Base-by-base conservation (phyloP, 2,113 vertebrate genomes). In the Boulengeromyrus knoepffleri region DNA sequence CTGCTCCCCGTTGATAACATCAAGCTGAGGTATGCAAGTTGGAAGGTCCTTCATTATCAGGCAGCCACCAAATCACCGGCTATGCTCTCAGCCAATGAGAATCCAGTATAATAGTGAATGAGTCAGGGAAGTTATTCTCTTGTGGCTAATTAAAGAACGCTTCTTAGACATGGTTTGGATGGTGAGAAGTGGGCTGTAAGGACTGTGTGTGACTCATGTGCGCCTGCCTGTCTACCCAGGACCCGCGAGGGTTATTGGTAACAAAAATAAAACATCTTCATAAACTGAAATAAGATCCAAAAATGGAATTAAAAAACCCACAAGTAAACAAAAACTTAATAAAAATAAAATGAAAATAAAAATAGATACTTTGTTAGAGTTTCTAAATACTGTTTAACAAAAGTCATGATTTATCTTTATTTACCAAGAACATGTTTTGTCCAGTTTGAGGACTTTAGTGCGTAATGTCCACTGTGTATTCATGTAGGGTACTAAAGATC, bases 1-100 rank as follows among this genome's bases (percentile, higher is more conserved):
- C 94, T 99, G 87, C 95, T 94, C 88, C 97, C 98, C 10, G 96
- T 97, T 19, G 97, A 98, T 95, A 97, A 98, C 92, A 97, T 99
- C 94, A 99, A 99, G 94, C 96, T 98, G 90, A 96, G 92, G 99
- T 99, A 92, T 94, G 96, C 19, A 47, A 13, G 5, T 12, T 21
- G 24, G 49, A 21, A 10, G 9, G 50, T 21, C 31, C 49, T n/a
- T 9, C 1, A 47, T 46, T 24, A 47, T n/a, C 45, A 85, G 24
- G n/a, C 3, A 27, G n/a, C n/a, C 10, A 13, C 62, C n/a, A 70
- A 12, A 10, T 27, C n/a, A 27, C n/a, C n/a, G 2, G 58, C 24
- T 66, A 12, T 27, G n/a, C 27, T 27, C 27, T 70, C 62, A 70
- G 62, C 62, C 62, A 70, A 70, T 70, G 62, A 70, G 62, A 12